phyloP scores from a whole-genome alignment of 2,113 vertebrate species.

The Ivindomyrus marchei region DNA sequence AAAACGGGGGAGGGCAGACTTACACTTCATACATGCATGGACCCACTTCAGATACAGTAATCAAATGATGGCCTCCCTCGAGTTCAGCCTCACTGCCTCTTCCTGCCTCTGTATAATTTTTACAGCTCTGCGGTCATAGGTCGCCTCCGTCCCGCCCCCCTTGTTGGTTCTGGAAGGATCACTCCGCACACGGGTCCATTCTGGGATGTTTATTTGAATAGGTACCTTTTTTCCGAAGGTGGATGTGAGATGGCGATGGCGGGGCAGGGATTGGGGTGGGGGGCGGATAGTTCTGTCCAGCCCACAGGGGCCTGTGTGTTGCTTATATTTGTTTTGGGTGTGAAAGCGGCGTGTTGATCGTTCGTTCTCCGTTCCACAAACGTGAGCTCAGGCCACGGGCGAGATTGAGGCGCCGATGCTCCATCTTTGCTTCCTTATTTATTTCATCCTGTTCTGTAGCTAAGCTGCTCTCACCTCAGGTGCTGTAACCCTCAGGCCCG shows the following conservation, averaged over 20 bases:
- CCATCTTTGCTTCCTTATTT: background rate
- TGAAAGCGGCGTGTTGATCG: background rate
- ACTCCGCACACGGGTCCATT: background rate
- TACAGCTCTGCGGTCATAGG: background rate
- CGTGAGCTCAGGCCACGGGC: background rate
- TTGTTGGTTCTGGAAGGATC: background rate
- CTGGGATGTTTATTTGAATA: background rate
- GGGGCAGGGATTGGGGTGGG: background rate
- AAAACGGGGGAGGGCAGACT: conserved; percentile 10
- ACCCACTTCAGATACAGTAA: background rate
- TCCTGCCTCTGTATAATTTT: background rate
- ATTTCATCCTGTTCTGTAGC: background rate
- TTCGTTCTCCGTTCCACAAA: background rate
- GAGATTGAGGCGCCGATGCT: background rate
- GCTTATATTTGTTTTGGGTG: background rate
- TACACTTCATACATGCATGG: background rate
- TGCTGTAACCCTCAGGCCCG: background rate
- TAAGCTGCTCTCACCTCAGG: background rate
- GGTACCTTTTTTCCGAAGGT: background rate
- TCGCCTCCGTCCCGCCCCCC: background rate
- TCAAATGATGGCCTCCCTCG: background rate
- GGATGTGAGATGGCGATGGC: background rate
- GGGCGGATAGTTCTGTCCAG: background rate
- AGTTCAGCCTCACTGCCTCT: background rate
- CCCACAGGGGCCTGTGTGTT: background rate